Conservation (phyloP, 2,888 invertebrate genomes). For the Drosophila maculinotata region DNA sequence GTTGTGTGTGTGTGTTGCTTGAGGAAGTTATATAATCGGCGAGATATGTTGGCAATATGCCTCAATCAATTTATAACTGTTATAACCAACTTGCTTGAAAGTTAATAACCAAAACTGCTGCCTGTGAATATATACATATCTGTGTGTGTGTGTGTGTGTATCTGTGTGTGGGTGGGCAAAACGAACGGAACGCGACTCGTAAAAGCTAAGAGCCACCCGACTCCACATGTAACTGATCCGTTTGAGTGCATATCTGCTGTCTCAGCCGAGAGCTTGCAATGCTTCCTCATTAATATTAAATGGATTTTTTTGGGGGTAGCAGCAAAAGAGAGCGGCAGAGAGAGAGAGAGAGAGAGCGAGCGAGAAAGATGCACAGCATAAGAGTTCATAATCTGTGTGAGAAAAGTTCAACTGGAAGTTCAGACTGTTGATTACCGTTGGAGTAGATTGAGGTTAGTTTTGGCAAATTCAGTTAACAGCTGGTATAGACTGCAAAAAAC, state of each 20-base stretch:
- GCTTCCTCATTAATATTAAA: constrained; percentile 59
- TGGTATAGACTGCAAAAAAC: no score
- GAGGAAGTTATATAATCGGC: constrained; percentile 77
- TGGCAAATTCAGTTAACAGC: not conserved
- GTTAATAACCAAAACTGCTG: constrained; percentile 64
- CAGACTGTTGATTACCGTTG: constrained; percentile 11
- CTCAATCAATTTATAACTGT: constrained; percentile 78
- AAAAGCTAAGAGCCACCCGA: constrained; percentile 10
- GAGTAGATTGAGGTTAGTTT: no score
- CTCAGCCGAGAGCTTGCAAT: constrained; percentile 34
- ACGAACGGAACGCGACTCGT: constrained; percentile 21
- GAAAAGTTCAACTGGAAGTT: constrained; percentile 33
- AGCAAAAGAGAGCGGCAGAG: not conserved
- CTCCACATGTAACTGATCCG: constrained; percentile 68
- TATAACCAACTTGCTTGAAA: constrained; percentile 63
- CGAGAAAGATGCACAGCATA: not conserved
- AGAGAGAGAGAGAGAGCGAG: not conserved
- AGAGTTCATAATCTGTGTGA: constrained; percentile 41
- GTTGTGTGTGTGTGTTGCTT: constrained; percentile 33
- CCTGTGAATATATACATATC: constrained; percentile 21
- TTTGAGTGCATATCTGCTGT: constrained; percentile 56
- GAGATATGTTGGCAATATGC: constrained; percentile 38
- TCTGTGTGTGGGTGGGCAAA: constrained; percentile 42
- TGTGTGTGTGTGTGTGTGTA: constrained; percentile 28
- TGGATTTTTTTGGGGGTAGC: constrained; percentile 7